Base-by-base conservation (phyloP, 1,140 invertebrate species). In the Camponotus pennsylvanicus region DNA sequence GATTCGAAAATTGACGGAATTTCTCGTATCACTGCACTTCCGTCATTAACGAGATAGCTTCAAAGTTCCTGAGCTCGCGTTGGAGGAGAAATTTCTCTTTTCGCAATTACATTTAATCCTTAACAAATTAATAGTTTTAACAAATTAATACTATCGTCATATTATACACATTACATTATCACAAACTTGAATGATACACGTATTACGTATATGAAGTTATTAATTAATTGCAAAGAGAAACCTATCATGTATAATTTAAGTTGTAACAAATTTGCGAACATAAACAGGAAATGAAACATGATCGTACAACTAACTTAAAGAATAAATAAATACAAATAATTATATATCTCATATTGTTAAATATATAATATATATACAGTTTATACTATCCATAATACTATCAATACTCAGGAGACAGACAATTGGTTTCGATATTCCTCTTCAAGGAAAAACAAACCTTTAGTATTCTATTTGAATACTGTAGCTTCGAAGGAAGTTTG, bases 91-190 rank as follows among this genome's bases (percentile, higher is more conserved):
- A 83, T 67, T 83, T 75, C 4, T 40, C 69, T 61, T 83, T 83
- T 83, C 79, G 37, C 69, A 49, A 83, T 83, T 71, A 42, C 69
- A 75, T 83, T 83, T 75, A 83, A 79, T 61, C 21, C 27, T 85
- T 76, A 78, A 78, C 59, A 61, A 64, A 85, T 79, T 64, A 61
- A 86, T 83, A 49, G 15, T 71, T n/a, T 85, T 76, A 78, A 78
- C 59, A 61, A 64, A 85, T 79, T 64, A 61, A 86, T 83, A 49
- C 40, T 27, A 13, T 71, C 57, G 21, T 57, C 66, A 66, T 55
- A 32, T 66, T 67, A 49, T n/a, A 49, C 27, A 45, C 21, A 61
- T 63, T 67, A 61, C 9, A 57, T 59, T 83, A 5, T 61, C 40
- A 21, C n/a, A 45, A 45, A 75, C 1, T 59, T 71, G 9, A 71